Evolutionary conservation across 2,113 vertebrate genomes (phyloP).

Genomic region (Zapornia atra): DNA sequence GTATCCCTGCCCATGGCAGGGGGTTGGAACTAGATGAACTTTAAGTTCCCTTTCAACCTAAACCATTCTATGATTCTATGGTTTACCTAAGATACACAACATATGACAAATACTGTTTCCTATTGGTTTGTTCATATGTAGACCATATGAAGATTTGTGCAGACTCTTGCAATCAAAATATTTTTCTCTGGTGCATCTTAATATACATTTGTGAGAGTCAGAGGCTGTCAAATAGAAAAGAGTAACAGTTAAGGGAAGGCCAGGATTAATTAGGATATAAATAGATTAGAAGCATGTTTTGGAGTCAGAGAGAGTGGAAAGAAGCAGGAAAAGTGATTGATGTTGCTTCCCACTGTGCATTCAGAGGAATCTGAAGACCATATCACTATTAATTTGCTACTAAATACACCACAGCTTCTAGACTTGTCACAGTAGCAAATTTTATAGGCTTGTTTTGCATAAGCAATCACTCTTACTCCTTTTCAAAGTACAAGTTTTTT

Average conservation of each 20-base stretch:
- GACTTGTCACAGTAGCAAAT: constrained; percentile 8
- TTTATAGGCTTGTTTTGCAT: constrained; percentile 40
- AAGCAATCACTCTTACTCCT: neutral
- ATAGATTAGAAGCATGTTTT: neutral
- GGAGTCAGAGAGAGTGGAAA: neutral
- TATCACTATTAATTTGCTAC: constrained; percentile 17
- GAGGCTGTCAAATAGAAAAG: neutral
- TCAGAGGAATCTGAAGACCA: constrained; percentile 6
- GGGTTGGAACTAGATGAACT: neutral
- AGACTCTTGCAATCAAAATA: neutral
- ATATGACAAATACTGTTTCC: neutral
- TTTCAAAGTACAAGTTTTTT: neutral
- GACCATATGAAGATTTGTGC: neutral
- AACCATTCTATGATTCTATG: neutral
- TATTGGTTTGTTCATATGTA: neutral
- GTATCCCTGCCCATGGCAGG: accelerated
- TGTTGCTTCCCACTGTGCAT: neutral
- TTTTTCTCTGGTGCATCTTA: neutral
- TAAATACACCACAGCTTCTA: constrained; percentile 26
- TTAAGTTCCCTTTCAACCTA: neutral
- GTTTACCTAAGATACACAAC: neutral
- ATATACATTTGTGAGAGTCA: neutral
- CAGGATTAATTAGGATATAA: neutral
- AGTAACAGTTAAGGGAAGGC: neutral
- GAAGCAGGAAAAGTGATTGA: constrained; percentile 9